phyloP scores from a whole-genome alignment of 2,888 invertebrate species.

The Bimastos eiseni region DNA sequence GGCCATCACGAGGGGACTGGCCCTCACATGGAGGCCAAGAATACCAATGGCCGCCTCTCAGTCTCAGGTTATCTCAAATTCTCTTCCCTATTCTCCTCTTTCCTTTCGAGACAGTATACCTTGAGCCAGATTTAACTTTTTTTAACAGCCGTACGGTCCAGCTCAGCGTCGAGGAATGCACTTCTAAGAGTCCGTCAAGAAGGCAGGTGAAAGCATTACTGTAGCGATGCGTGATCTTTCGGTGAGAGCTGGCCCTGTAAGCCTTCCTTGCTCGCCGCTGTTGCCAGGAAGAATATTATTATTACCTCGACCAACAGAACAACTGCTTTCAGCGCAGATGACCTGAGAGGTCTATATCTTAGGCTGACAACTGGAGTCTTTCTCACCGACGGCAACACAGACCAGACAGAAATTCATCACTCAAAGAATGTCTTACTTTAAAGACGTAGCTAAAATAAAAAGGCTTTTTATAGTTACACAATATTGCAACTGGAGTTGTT shows the following conservation, averaged over 20 bases:
- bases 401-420: not conserved
- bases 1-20: too few relatives aligned
- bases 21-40: too few relatives aligned
- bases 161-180: not conserved
- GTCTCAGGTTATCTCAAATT: too few relatives aligned
- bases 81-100: too few relatives aligned
- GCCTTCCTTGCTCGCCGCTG: not conserved
- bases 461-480: too few relatives aligned
- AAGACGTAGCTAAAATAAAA: not conserved
- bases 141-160: not conserved
- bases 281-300: constrained; percentile 9
- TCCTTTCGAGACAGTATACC: not conserved
- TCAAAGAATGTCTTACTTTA: not conserved
- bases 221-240: not conserved
- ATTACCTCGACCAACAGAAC: not conserved
- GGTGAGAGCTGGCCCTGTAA: not conserved
- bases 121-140: not conserved
- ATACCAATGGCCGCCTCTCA: too few relatives aligned
- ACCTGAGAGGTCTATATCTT: not conserved
- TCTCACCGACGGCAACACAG: not conserved
- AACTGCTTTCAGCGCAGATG: not conserved
- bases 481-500: too few relatives aligned
- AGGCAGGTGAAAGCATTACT: not conserved
- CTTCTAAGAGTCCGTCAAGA: not conserved
- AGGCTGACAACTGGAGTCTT: not conserved